Conservation (phyloP, 35 echinoderm and acorn worm species). For the Strongylocentrotus purpuratus region DNA sequence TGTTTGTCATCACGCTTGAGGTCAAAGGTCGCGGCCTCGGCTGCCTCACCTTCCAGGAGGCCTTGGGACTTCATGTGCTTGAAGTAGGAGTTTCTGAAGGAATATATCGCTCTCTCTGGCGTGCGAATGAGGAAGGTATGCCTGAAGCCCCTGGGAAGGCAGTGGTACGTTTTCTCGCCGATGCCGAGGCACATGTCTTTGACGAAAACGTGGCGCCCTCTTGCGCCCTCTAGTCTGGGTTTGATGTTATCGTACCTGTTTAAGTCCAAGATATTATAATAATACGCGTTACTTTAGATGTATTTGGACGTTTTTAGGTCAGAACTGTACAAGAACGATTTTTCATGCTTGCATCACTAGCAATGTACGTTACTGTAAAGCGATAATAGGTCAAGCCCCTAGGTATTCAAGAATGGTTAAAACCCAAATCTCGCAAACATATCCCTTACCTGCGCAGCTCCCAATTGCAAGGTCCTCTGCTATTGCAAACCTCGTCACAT, state of each 20-base stretch:
- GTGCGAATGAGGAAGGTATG: slow-evolving; percentile 68
- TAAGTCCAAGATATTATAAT: too few species aligned
- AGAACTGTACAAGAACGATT: too few species aligned
- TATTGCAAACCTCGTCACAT: too few species aligned
- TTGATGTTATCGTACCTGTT: slow-evolving; percentile 33
- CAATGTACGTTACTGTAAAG: too few species aligned
- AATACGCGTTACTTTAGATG: too few species aligned
- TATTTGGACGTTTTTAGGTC: too few species aligned
- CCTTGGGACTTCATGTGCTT: neutral
- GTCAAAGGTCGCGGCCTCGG: neutral
- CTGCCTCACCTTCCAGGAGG: neutral
- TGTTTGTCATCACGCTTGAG: neutral
- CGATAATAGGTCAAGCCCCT: too few species aligned
- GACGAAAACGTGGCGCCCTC: slow-evolving; percentile 49
- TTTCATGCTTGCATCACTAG: too few species aligned
- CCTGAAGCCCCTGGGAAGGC: slow-evolving; percentile 46
- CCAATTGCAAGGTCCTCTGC: too few species aligned
- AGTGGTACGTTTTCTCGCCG: neutral
- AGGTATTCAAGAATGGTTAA: too few species aligned
- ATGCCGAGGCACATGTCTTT: slow-evolving; percentile 57
- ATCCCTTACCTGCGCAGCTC: too few species aligned
- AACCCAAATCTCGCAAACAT: too few species aligned
- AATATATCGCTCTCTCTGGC: slow-evolving; percentile 48
- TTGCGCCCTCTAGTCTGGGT: neutral
- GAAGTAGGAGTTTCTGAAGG: slow-evolving; percentile 37